Evolutionary conservation across 2,797 vertebrate species (phyloP).

Genomic region (Enteromius mattozi): DNA sequence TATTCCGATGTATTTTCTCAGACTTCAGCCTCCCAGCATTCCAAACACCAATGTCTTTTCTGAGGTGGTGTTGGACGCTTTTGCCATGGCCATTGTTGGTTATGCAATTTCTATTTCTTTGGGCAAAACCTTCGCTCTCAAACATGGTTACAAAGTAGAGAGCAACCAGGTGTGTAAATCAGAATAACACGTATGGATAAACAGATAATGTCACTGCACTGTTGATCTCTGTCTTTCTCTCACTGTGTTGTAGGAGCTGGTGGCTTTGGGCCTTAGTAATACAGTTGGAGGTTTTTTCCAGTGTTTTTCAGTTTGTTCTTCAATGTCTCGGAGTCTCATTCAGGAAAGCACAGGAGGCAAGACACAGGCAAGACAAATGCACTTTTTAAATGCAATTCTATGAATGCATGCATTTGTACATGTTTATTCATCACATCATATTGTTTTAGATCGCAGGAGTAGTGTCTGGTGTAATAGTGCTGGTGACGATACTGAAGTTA

Average conservation of each 20-base stretch:
- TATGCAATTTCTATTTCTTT: conserved; percentile 95
- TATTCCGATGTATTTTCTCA: conserved; percentile 62
- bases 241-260: conserved; percentile 84
- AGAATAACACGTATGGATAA: background rate
- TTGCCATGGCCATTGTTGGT: conserved; percentile 92
- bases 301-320: conserved; percentile 91
- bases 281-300: conserved; percentile 89
- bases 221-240: conserved; percentile 22
- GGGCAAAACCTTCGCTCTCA: conserved; percentile 95
- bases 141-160: conserved; percentile 95
- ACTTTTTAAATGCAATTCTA: background rate
- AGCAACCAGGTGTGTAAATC: conserved; percentile 87
- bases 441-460: conserved; percentile 85
- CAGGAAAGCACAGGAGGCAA: conserved; percentile 93
- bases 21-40: conserved; percentile 81
- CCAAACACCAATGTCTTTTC: conserved; percentile 80
- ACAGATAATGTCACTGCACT: background rate
- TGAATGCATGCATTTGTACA: background rate
- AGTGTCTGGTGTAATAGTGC: conserved; percentile 85
- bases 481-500: conserved; percentile 91
- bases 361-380: conserved; percentile 84
- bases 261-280: conserved; percentile 92
- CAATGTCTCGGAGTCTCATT: conserved; percentile 95
- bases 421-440: conserved; percentile 22
- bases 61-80: conserved; percentile 86